These are phyloP conservation scores for Oncorhynchus gorbuscha DNA, from an alignment of 2,113 vertebrate genomes.

Conservation along the genomic window DNA sequence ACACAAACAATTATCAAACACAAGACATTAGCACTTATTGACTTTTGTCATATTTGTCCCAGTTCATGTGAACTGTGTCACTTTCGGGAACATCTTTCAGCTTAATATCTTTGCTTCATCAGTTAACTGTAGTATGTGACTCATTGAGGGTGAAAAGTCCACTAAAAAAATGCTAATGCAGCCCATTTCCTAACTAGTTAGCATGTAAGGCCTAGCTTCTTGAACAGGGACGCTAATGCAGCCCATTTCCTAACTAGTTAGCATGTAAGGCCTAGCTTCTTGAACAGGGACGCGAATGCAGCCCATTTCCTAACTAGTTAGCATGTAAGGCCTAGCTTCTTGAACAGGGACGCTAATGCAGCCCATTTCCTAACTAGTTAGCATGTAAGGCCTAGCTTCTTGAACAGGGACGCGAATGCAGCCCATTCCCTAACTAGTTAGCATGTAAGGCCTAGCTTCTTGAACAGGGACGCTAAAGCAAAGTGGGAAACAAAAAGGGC, in stretches of 20 bases:
- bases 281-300: background rate
- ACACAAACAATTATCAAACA: too few relatives aligned
- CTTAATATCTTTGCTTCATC: background rate
- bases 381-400: background rate
- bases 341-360: background rate
- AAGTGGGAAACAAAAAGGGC: conserved; percentile 37
- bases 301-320: background rate
- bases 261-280: background rate
- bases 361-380: background rate
- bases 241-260: background rate
- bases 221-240: conserved; percentile 23
- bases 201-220: background rate
- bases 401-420: too few relatives aligned
- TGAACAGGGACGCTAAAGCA: conserved; percentile 25
- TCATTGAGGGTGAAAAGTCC: conserved; percentile 13
- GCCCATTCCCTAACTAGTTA: background rate
- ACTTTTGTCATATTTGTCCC: too few relatives aligned
- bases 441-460: background rate
- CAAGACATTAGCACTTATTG: too few relatives aligned
- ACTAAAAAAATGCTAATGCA: background rate
- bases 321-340: background rate
- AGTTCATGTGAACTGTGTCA: too few relatives aligned
- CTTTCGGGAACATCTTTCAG: too few relatives aligned
- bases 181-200: background rate
- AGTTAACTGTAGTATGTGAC: background rate